These are phyloP conservation scores for Nerophis ophidion DNA, from an alignment of 2,113 vertebrate genomes.

Conservation along the genomic window DNA sequence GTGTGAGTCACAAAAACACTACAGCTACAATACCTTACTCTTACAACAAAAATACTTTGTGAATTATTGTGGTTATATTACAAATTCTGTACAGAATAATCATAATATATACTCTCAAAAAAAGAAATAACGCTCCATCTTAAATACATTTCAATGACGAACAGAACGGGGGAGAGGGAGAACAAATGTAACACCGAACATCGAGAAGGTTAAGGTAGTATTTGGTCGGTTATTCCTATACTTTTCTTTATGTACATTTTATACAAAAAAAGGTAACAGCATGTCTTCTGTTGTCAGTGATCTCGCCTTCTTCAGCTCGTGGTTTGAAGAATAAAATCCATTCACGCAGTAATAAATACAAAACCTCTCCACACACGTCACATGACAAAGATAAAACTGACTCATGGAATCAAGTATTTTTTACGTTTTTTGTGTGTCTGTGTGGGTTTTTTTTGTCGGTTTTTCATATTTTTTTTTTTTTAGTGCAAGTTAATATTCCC, in stretches of 20 bases:
- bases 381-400: constrained; percentile 98
- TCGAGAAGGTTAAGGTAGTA: constrained; percentile 94
- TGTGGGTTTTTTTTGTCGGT: constrained; percentile 24
- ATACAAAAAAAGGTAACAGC: constrained; percentile 99
- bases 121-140: constrained; percentile 83
- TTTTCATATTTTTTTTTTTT: constrained; percentile 75
- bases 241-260: constrained; percentile 90
- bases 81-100: constrained; percentile 80
- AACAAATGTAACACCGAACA: constrained; percentile 80
- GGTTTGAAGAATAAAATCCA: constrained; percentile 94
- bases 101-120: constrained; percentile 78
- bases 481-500: constrained; percentile 99
- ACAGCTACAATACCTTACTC: constrained; percentile 75
- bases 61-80: constrained; percentile 77
- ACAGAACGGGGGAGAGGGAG: constrained; percentile 51
- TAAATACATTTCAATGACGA: constrained; percentile 71
- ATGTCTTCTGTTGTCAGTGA: constrained; percentile 93
- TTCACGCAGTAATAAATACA: constrained; percentile 99
- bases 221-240: constrained; percentile 98
- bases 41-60: constrained; percentile 80
- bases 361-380: constrained; percentile 99
- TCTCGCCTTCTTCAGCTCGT: constrained; percentile 81
- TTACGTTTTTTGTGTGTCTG: constrained; percentile 73
- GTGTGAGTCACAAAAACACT: constrained; percentile 73
- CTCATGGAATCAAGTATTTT: constrained; percentile 99